Percentiles rank a stretch among this genome's conserved stretches.
Evolutionary conservation across 2,888 invertebrate genomes (phyloP).

Genomic region (Gerosis bhagava): DNA sequence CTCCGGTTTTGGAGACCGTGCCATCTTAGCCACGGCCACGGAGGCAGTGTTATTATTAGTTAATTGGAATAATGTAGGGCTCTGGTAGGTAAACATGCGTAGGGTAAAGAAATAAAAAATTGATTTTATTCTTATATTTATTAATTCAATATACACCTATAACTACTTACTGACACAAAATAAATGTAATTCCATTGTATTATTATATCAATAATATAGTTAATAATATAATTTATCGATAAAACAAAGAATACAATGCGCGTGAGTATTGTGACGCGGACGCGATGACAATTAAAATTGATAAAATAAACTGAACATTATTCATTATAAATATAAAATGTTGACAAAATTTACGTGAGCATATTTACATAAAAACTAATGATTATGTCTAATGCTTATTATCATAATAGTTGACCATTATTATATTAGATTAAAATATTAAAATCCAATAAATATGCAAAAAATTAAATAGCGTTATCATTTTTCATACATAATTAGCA

Average conservation of each 20-base stretch:
- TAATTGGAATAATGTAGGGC: too few relatives aligned
- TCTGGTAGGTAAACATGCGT: too few relatives aligned
- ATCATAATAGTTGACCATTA: not conserved
- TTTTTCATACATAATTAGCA: too few relatives aligned
- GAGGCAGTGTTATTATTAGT: too few relatives aligned
- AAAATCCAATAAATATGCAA: too few relatives aligned
- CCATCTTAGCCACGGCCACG: too few relatives aligned
- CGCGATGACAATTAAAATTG: not conserved
- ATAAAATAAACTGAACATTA: not conserved
- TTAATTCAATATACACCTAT: conserved; percentile 78
- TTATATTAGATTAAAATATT: not conserved
- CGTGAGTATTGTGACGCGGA: conserved; percentile 26
- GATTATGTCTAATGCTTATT: too few relatives aligned
- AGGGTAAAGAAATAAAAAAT: conserved; percentile 31
- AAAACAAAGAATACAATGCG: conserved; percentile 37
- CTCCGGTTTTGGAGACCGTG: too few relatives aligned
- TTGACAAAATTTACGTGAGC: too few relatives aligned
- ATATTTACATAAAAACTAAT: too few relatives aligned
- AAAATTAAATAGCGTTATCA: too few relatives aligned
- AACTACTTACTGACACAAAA: conserved; percentile 71
- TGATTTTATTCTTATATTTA: conserved; percentile 59
- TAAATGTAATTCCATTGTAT: too few relatives aligned
- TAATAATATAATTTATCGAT: conserved; percentile 21
- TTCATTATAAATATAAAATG: conserved; percentile 28
- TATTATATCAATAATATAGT: conserved; percentile 43